Conservation (phyloP, 2,113 vertebrate species). For the Sterrhoptilus dennistouni region DNA sequence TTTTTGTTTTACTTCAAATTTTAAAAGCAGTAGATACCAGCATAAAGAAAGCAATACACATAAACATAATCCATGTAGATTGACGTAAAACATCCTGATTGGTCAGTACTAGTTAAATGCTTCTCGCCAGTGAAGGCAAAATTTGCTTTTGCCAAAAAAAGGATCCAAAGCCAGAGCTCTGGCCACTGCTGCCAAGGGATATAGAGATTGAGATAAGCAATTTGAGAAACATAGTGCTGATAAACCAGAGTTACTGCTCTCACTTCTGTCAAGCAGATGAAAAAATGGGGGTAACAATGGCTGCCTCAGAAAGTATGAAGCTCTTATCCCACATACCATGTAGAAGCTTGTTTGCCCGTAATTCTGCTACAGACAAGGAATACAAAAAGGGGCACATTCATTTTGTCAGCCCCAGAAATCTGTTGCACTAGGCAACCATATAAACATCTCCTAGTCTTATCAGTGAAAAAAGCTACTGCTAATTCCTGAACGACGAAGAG, state of each 20-base stretch:
- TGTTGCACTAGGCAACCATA: neutral
- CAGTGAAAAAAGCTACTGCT: neutral
- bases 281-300: neutral
- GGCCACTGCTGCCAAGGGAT: neutral
- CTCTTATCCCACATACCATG: neutral
- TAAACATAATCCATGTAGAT: neutral
- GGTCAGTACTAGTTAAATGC: neutral
- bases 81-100: neutral
- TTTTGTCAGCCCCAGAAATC: neutral
- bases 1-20: neutral
- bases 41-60: neutral
- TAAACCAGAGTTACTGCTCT: neutral
- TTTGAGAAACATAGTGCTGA: neutral
- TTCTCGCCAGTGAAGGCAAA: neutral
- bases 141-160: neutral
- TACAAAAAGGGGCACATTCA: neutral
- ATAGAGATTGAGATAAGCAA: neutral
- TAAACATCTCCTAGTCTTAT: rapidly evolving
- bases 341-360: neutral
- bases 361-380: neutral
- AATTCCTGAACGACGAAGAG: neutral
- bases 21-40: neutral
- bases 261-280: neutral
- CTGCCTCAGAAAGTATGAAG: neutral
- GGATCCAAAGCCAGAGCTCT: neutral